phyloP scores from a whole-genome alignment of 2,113 vertebrate species.

The Corvus cornix region DNA sequence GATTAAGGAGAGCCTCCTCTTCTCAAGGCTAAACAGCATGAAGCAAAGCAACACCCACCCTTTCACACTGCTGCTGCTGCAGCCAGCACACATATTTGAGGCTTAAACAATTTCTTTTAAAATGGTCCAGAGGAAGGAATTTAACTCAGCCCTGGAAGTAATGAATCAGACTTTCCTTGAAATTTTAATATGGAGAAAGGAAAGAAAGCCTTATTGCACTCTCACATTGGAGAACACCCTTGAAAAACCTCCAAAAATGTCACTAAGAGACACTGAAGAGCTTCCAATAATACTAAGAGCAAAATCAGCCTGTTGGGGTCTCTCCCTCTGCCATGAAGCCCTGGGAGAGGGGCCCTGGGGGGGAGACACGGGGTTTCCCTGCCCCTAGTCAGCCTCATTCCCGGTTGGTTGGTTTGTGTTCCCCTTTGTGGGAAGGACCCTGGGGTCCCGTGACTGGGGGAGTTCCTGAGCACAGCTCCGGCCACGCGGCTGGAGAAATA shows the following conservation, averaged over 20 bases:
- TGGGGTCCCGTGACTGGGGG: no score
- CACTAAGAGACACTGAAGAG: background rate
- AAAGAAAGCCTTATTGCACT: background rate
- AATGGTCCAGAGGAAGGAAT: background rate
- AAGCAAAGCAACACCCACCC: background rate
- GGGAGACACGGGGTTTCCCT: no score
- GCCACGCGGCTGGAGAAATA: no score
- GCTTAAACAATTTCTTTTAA: background rate
- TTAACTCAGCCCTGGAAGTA: constrained; percentile 10
- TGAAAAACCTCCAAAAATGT: background rate
- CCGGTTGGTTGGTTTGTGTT: no score
- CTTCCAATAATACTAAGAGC: background rate
- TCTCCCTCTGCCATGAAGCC: no score
- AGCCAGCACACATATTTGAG: background rate
- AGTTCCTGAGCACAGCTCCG: no score
- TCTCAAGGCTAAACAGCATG: background rate
- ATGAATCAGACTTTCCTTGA: background rate
- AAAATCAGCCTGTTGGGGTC: background rate
- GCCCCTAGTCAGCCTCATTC: no score
- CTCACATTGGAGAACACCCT: background rate
- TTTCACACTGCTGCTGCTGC: background rate
- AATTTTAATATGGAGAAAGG: background rate
- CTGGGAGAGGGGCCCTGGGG: no score
- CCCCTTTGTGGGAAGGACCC: no score
- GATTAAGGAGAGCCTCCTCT: background rate